Evolutionary conservation across 2,797 vertebrate genomes (phyloP), one percentile per base, ranked within the genome.

Genomic region (Buceros bicornis): DNA sequence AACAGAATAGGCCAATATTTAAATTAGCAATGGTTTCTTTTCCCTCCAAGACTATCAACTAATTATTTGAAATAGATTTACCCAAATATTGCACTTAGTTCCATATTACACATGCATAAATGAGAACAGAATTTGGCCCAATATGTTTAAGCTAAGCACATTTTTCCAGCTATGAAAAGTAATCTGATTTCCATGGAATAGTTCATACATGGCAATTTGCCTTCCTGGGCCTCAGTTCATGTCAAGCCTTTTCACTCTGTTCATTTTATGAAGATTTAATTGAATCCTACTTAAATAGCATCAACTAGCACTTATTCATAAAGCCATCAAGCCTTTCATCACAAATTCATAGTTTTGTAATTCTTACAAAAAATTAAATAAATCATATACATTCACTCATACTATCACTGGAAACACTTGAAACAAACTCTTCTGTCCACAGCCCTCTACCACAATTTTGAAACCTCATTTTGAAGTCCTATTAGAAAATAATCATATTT

Each of bases 241-340:
- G 96, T 97, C 97, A 97, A 97, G 87, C 84, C 89, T 94, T 96
- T 96, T 96, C 96, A 96, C 91, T 95, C 84, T 87, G 87, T 92
- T 97, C 95, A 14, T 96, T 97, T 97, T 97, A 96, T 92, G 95
- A 93, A 95, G 93, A 97, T 97, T 97, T 97, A 97, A 97, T 97
- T 97, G 97, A 96, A 96, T 95, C 82, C 93, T 96, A 97, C 96
- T 97, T 97, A 96, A 97, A 97, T 97, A 97, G 93, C 95, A 97
- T 97, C 97, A 97, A 95, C 96, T 97, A 96, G 96, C 97, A 97
- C 95, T 94, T 97, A 96, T 96, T 96, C 95, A 94, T 96, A 96
- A 97, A 97, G 91, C 89, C 92, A 97, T 97, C 95, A 92, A 95
- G 88, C 43, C 96, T 96, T 96, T 95, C 94, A 95, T 97, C 96